Percentiles rank a stretch among this genome's conserved stretches.
Conservation (phyloP, 2,888 invertebrate genomes). For the Cenopis cana region DNA sequence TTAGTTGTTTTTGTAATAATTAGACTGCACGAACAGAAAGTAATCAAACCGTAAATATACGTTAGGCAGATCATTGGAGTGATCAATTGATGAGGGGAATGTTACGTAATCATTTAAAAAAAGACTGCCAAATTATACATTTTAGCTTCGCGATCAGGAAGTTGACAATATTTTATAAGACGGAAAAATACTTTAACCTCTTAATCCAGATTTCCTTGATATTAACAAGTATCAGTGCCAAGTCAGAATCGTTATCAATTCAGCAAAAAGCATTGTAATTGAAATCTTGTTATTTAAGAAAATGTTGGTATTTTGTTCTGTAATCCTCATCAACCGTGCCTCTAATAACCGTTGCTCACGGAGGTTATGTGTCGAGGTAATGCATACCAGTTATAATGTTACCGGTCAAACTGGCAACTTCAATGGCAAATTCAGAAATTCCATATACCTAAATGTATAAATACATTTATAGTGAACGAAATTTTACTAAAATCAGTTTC, state of each 20-base stretch:
- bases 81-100: background rate
- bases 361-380: too few species aligned
- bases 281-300: background rate
- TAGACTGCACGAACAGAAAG: constrained; percentile 14
- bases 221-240: constrained; percentile 23
- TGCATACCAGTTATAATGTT: too few species aligned
- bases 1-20: constrained; percentile 22
- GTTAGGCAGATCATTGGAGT: constrained; percentile 1
- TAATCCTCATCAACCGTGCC: too few species aligned
- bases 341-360: too few species aligned
- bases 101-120: background rate
- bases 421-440: too few species aligned
- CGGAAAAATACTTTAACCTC: constrained; percentile 54
- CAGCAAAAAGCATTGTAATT: background rate
- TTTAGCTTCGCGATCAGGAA: constrained; percentile 8
- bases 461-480: too few species aligned
- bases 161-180: constrained; percentile 45
- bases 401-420: too few species aligned
- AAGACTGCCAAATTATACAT: background rate
- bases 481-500: too few species aligned
- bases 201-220: constrained; percentile 68
- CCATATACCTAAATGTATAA: too few species aligned
- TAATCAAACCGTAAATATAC: constrained; percentile 26
- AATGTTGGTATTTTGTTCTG: background rate
- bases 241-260: background rate